Percentiles rank a stretch among this genome's conserved stretches.
These are phyloP conservation scores for Agrochola macilenta DNA, from an alignment of 2,888 invertebrate species.

Conservation along the genomic window DNA sequence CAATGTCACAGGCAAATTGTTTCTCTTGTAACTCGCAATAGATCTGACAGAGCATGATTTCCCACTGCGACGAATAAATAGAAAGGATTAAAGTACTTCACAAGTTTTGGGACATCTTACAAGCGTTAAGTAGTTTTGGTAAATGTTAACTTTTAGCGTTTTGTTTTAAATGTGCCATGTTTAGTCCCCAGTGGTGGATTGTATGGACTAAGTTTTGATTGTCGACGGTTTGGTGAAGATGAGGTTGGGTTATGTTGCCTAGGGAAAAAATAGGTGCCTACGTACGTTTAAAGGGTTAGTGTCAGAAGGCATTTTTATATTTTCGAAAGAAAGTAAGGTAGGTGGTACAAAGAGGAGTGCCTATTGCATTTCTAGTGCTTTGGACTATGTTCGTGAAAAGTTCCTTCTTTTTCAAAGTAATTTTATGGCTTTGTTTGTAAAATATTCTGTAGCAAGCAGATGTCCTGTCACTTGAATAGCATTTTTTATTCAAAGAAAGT, in stretches of 20 bases:
- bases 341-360: not conserved
- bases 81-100: slow-evolving; percentile 78
- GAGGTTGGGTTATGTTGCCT: slow-evolving; percentile 18
- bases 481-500: slow-evolving; percentile 17
- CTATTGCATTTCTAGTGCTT: not conserved
- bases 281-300: not conserved
- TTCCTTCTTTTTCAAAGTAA: not conserved
- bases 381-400: no score
- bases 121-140: slow-evolving; percentile 71
- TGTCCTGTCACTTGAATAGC: slow-evolving; percentile 15
- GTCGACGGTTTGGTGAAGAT: slow-evolving; percentile 35
- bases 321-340: not conserved
- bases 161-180: slow-evolving; percentile 64
- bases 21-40: slow-evolving; percentile 61
- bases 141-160: slow-evolving; percentile 64
- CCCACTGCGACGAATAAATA: slow-evolving; percentile 76
- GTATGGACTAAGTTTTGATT: slow-evolving; percentile 59
- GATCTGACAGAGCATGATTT: slow-evolving; percentile 70
- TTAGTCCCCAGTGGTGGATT: slow-evolving; percentile 55
- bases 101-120: slow-evolving; percentile 74
- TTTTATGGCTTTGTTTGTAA: not conserved
- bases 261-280: not conserved
- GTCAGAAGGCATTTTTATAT: not conserved
- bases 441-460: slow-evolving; percentile 11
- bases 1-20: slow-evolving; percentile 61